Conservation (phyloP, 1,140 invertebrate species). For the Trachelipus rathkii region DNA sequence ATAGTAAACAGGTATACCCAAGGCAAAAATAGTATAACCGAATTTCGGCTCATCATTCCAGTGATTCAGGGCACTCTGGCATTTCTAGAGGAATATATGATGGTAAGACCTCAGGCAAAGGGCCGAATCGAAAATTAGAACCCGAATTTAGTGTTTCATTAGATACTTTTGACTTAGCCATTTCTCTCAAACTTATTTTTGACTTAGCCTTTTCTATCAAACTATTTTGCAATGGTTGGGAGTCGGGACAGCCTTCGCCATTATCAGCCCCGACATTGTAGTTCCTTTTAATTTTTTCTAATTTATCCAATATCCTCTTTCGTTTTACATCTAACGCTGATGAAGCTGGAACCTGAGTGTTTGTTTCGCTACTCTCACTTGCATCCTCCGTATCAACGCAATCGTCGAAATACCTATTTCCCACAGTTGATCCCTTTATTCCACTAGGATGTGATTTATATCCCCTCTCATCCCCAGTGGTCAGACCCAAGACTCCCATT, state of each 20-base stretch:
- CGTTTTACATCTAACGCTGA: neutral
- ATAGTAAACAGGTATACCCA: too few species aligned
- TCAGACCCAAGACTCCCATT: neutral
- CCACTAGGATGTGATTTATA: neutral
- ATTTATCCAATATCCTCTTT: neutral
- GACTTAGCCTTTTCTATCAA: too few species aligned
- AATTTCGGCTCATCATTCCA: too few species aligned
- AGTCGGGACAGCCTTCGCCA: neutral
- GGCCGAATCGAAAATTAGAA: neutral
- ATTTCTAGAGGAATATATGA: neutral
- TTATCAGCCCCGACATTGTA: neutral
- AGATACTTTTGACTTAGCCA: too few species aligned
- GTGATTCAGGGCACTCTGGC: neutral
- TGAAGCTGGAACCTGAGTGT: too few species aligned
- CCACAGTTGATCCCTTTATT: neutral
- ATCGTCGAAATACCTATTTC: neutral
- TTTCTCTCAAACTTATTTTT: too few species aligned
- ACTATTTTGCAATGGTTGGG: too few species aligned
- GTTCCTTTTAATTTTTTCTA: neutral
- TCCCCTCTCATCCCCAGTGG: neutral
- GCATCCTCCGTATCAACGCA: neutral
- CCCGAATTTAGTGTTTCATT: neutral
- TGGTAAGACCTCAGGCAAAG: neutral
- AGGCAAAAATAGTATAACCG: too few species aligned
- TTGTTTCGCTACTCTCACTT: too few species aligned